Evolutionary conservation across 64 coral and sea anemone genomes (phyloP), one percentile per base, ranked within the genome.

Genomic region (Dendrophyllia cribrosa): DNA sequence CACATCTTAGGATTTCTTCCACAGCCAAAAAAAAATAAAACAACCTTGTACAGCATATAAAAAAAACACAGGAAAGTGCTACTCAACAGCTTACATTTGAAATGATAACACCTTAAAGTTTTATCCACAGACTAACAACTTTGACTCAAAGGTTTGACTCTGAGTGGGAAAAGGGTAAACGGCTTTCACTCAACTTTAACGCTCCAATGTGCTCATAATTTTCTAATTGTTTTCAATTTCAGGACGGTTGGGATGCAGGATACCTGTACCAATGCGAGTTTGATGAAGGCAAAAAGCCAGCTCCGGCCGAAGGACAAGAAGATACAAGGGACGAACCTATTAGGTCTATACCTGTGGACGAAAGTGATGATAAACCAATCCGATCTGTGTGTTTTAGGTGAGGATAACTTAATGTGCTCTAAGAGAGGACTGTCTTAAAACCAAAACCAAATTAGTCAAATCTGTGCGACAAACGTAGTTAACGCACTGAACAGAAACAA

Each of bases 211-310:
- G 5, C 12, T 56, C 12, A 12, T 43, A 3, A 15, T 47, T 26
- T 82, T 24, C 23, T 59, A 79, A 24, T 79, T 78, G 47, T 78
- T 55, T 56, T n/a, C 43, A 23, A 5, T 77, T 46, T 52, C 70
- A 98, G 96, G 97, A 92, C 63, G 97, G 97, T 9, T 99, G 97
- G 97, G 97, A 99, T 94, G 97, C 97, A 8, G 97, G 97, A 0
- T 99, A 99, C 59, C 76, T 99, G n/a, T 99, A 99, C 55, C 83
- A 99, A 64, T 99, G 97, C 89, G 91, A 96, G 64, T 99, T 99
- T 89, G 82, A 93, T 61, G 83, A 96, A 4, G 91, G 83, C 14
- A 88, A 88, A 25, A 93, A 93, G 59, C 58, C 89, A 10, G 34
- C 72, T 34, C 80, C 93, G 1, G 14, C 91, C 10, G 51, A 63